Evolutionary conservation across 2,797 vertebrate species (phyloP).

Genomic region (Channa striata): DNA sequence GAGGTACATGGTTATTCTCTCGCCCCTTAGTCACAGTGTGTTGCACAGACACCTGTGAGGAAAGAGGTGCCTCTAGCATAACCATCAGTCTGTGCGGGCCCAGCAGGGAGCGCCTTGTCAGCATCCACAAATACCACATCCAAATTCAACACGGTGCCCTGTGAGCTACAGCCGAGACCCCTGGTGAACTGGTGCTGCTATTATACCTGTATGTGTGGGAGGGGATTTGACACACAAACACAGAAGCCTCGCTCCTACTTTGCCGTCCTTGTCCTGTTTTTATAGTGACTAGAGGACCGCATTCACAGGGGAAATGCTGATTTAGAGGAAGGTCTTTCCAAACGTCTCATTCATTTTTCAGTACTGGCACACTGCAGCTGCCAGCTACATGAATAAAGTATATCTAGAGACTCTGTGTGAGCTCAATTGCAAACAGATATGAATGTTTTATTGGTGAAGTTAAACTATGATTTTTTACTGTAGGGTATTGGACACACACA

Average conservation of each 20-base stretch:
- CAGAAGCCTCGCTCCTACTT: constrained; percentile 35
- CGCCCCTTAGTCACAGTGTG: constrained; percentile 51
- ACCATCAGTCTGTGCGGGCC: constrained; percentile 44
- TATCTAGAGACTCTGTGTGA: constrained; percentile 63
- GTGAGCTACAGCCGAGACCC: constrained; percentile 38
- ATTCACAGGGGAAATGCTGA: constrained; percentile 59
- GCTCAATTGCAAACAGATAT: constrained; percentile 78
- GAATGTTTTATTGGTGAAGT: constrained; percentile 77
- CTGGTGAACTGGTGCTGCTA: constrained; percentile 29
- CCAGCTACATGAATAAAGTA: constrained; percentile 79
- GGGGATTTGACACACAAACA: constrained; percentile 28
- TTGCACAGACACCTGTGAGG: constrained; percentile 54
- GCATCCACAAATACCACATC: constrained; percentile 46
- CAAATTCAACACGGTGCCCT: constrained; percentile 42
- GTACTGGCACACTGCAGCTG: constrained; percentile 57
- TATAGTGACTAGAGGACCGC: constrained; percentile 32
- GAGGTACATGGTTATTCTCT: constrained; percentile 47
- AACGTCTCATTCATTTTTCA: constrained; percentile 83
- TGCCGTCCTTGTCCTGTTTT: constrained; percentile 40
- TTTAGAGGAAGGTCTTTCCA: constrained; percentile 63
- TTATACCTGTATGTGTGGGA: constrained; percentile 2
- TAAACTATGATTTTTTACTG: constrained; percentile 65
- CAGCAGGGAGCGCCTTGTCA: constrained; percentile 58
- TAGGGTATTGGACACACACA: constrained; percentile 24
- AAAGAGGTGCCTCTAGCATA: constrained; percentile 57